phyloP scores from a whole-genome alignment of 2,888 invertebrate genomes.

The Ophion ventricosus region DNA sequence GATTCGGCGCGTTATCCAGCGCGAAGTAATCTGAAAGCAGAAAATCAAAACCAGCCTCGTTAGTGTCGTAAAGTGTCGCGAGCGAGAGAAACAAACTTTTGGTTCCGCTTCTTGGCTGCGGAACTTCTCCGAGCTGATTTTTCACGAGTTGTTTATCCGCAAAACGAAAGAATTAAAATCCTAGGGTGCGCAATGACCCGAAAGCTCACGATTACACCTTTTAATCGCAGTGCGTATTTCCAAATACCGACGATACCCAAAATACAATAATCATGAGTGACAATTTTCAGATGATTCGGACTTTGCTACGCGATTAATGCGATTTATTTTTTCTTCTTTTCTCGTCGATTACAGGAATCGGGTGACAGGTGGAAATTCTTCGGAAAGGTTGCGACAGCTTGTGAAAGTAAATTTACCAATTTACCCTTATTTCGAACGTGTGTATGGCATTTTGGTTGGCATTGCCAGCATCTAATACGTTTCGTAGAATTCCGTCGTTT shows the following conservation, averaged over 20 bases:
- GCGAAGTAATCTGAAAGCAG: constrained; percentile 72
- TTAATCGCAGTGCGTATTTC: background rate
- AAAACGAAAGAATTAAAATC: background rate
- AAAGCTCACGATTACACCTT: too few relatives aligned
- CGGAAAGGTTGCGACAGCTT: background rate
- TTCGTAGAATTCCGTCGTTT: constrained; percentile 41
- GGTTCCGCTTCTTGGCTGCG: background rate
- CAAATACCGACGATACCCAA: background rate
- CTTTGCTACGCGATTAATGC: background rate
- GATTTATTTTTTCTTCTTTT: constrained; percentile 20
- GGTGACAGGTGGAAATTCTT: background rate
- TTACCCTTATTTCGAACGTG: background rate
- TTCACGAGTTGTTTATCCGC: too few relatives aligned
- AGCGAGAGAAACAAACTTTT: background rate
- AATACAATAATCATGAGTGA: background rate
- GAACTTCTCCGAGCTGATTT: background rate
- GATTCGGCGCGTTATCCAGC: constrained; percentile 66
- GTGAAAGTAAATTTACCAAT: background rate
- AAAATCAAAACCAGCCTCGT: constrained; percentile 57
- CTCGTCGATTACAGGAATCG: constrained; percentile 26
- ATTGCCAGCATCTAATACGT: constrained; percentile 14
- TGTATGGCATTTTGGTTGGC: background rate
- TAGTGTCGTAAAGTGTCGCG: constrained; percentile 18
- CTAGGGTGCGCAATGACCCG: constrained; percentile 5
- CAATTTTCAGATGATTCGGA: background rate